Evolutionary conservation across 2,888 invertebrate genomes (phyloP), one percentile per base, ranked within the genome.

Genomic region (Sinotaia quadrata): DNA sequence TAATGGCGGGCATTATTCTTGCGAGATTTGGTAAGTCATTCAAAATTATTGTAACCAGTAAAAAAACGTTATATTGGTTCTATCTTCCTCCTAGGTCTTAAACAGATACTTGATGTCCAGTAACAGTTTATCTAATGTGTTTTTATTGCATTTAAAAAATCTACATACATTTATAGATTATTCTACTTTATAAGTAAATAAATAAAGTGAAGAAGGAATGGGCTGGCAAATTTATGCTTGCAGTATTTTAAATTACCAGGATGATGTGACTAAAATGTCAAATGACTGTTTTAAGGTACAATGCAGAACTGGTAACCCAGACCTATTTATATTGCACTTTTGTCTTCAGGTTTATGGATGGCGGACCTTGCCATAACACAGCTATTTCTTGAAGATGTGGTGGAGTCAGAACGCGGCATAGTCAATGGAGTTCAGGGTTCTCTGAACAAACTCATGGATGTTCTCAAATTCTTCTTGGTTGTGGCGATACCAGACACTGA

Each of bases 401-500:
- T 73, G 5, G 90, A 90, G 69, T 72, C 78, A 3, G 87, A 90
- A 73, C 82, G 90, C 29, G 90, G 90, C 5, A 85, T 87, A 7
- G 87, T 91, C n/a, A 88, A 87, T 70, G 90, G 90, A 2, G 90
- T 91, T 2, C 91, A 91, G 77, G 86, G 82, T 60, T 89, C 90
- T 2, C 78, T 91, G n/a, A 90, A 90, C 81, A 87, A 87, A 80
- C 73, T 87, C n/a, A 86, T 90, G 86, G 89, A 90, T 74, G 85
- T 90, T 76, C 59, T 90, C 31, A 90, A 91, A 77, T 89, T 89
- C 75, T 69, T 86, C 18, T 80, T 90, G 59, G 90, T 90, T 18
- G 88, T 90, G n/a, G 69, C 86, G 4, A 80, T 89, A 8, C 90
- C 91, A 0, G 77, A 84, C 37, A 85, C 88, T 2, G 79, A 88